phyloP scores from a whole-genome alignment of 1,140 invertebrate genomes.

The Calephelis nemesis region DNA sequence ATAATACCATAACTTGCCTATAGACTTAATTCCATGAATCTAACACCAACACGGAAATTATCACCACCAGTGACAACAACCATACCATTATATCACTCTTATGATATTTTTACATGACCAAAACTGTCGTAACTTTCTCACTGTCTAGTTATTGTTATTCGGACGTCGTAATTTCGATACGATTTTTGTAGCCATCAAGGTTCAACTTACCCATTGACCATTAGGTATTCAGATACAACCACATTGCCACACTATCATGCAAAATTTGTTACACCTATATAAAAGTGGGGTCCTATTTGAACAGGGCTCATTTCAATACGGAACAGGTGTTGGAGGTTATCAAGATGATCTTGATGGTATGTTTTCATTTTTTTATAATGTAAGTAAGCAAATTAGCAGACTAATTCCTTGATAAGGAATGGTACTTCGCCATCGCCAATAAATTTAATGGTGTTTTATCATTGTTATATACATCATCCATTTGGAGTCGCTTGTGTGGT shows the following conservation, averaged over 20 bases:
- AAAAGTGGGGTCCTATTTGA: constrained; percentile 67
- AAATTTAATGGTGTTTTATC: no score
- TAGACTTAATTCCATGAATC: no score
- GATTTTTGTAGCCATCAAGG: constrained; percentile 76
- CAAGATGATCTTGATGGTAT: constrained; percentile 62
- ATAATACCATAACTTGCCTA: no score
- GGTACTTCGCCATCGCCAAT: no score
- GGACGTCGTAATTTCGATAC: constrained; percentile 68
- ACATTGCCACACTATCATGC: constrained; percentile 71
- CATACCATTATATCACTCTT: neutral
- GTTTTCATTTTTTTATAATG: constrained; percentile 23
- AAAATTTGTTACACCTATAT: constrained; percentile 79
- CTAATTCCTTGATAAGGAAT: no score
- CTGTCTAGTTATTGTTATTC: constrained; percentile 71
- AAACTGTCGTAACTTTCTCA: constrained; percentile 44
- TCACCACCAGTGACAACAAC: no score
- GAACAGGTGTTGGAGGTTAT: constrained; percentile 46
- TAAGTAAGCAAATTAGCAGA: no score
- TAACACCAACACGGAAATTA: no score
- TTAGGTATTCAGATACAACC: constrained; percentile 71
- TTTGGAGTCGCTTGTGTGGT: no score
- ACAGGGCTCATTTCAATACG: constrained; percentile 66
- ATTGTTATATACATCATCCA: no score
- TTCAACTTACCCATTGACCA: constrained; percentile 67
- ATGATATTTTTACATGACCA: constrained; percentile 8